Conservation (phyloP, 2,888 invertebrate species). For the Himalopsyche anomala region DNA sequence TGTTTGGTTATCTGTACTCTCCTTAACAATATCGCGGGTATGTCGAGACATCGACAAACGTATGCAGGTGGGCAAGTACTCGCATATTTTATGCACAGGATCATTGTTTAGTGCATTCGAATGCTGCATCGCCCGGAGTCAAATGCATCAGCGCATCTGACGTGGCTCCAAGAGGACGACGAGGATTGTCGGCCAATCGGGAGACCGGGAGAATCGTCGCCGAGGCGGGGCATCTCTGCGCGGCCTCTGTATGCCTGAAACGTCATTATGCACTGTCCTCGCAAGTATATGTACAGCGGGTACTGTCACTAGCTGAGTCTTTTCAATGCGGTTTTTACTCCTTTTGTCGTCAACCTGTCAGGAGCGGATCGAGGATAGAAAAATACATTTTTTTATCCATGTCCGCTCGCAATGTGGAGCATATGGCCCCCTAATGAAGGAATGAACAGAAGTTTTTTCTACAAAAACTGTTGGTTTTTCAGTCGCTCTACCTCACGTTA, state of each 20-base stretch:
- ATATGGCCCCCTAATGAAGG: no score
- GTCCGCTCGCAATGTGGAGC: no score
- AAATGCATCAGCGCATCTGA: conserved; percentile 11
- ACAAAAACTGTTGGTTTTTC: no score
- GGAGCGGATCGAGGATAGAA: background rate
- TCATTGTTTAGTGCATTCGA: conserved; percentile 34
- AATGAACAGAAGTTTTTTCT: no score
- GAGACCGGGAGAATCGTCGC: background rate
- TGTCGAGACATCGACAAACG: background rate
- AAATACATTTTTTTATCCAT: no score
- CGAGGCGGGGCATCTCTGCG: conserved; percentile 5
- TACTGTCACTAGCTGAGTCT: background rate
- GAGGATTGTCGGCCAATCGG: conserved; percentile 11
- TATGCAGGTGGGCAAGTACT: conserved; percentile 4
- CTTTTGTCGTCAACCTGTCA: background rate
- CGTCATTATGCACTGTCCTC: conserved; percentile 21
- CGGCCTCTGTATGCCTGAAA: background rate
- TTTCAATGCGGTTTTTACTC: conserved; percentile 11
- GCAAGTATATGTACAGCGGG: background rate
- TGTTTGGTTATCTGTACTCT: background rate
- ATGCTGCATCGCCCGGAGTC: conserved; percentile 12
- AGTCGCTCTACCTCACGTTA: no score
- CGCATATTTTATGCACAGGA: conserved; percentile 11
- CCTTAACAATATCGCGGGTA: background rate
- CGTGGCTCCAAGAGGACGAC: background rate